Evolutionary conservation across 2,797 vertebrate species (phyloP).

Genomic region (Choloepus didactylus): DNA sequence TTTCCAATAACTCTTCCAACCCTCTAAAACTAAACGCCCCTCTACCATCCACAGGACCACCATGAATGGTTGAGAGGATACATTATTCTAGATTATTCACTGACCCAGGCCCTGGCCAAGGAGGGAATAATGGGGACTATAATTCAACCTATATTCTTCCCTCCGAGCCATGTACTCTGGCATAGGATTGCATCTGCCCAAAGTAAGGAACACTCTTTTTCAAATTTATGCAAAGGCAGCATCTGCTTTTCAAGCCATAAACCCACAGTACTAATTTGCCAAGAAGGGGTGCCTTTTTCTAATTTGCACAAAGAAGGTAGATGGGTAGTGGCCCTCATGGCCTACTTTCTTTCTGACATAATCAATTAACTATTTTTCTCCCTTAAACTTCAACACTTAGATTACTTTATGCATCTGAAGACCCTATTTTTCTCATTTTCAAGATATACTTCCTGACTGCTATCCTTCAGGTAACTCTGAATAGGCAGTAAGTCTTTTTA

Average conservation of each 20-base stretch:
- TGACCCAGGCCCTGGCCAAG: background rate
- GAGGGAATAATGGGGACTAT: background rate
- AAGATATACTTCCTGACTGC: background rate
- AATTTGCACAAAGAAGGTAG: slow-evolving; percentile 15
- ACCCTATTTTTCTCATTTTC: background rate
- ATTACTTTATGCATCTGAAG: background rate
- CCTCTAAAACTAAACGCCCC: background rate
- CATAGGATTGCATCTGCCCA: background rate
- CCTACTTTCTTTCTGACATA: background rate
- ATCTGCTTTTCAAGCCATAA: slow-evolving; percentile 54
- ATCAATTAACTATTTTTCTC: background rate
- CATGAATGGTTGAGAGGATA: background rate
- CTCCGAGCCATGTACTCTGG: slow-evolving; percentile 26
- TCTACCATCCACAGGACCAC: background rate
- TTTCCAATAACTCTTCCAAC: background rate
- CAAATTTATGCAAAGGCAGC: slow-evolving; percentile 38
- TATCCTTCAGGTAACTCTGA: slow-evolving; percentile 16
- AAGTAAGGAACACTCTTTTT: background rate
- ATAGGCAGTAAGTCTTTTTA: background rate
- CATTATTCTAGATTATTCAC: background rate
- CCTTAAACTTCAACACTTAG: background rate
- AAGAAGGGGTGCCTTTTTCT: background rate
- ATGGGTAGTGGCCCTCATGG: background rate
- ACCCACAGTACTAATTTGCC: background rate
- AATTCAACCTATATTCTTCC: slow-evolving; percentile 28